Percentiles rank a stretch among this genome's conserved stretches.
phyloP scores from a whole-genome alignment of 2,113 vertebrate species.

The Notarius quadriscutis region DNA sequence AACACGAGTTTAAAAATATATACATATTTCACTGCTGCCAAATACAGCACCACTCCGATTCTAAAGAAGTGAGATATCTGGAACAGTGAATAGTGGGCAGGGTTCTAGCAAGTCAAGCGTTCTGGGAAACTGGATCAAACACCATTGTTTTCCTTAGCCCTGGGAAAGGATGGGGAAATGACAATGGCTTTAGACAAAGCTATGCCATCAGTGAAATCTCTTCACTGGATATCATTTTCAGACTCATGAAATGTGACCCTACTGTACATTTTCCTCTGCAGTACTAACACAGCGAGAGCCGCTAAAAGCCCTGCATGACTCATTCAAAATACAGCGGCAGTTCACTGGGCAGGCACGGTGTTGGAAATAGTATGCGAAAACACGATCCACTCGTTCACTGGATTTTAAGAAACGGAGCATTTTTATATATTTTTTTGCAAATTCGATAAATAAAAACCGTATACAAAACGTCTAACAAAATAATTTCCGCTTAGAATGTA shows the following conservation, averaged over 20 bases:
- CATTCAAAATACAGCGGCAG: constrained; percentile 12
- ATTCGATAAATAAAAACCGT: too few relatives aligned
- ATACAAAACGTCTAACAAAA: too few relatives aligned
- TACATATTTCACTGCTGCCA: background rate
- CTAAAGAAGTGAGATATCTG: background rate
- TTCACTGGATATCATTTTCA: background rate
- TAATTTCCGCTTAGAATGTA: too few relatives aligned
- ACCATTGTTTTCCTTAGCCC: background rate
- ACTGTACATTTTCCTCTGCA: background rate
- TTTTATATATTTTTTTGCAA: too few relatives aligned
- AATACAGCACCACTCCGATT: background rate
- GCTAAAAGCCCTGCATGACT: constrained; percentile 1
- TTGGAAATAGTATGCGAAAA: background rate
- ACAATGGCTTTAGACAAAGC: background rate
- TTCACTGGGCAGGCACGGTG: background rate
- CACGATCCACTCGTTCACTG: background rate
- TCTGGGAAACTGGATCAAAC: background rate
- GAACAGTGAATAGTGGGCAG: background rate
- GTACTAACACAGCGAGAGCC: background rate
- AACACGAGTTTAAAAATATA: background rate
- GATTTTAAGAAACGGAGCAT: too few relatives aligned
- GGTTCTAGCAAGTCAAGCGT: background rate
- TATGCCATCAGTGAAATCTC: background rate
- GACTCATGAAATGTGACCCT: background rate
- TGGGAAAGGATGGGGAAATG: background rate